A percentile compares a stretch with the other conserved stretches of the same genome.
Conservation (phyloP, 2,113 vertebrate species). For the Bucco capensis region DNA sequence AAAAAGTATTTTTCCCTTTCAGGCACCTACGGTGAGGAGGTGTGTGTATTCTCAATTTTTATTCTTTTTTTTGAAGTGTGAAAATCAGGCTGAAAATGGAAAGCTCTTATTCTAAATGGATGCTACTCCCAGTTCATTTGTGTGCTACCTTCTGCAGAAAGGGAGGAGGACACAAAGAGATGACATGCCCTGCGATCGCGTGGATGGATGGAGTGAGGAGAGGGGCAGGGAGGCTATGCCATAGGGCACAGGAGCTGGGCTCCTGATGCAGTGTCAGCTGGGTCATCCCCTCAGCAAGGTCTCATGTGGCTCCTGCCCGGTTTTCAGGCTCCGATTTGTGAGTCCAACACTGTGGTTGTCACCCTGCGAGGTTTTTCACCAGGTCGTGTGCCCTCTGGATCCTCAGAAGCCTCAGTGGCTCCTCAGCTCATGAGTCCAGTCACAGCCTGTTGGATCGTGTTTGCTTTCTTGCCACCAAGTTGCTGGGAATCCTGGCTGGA, state of each 20-base stretch:
- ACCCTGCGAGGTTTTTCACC: fast-evolving
- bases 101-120: neutral
- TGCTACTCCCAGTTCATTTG: neutral
- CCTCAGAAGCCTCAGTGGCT: fast-evolving
- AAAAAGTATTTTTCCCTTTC: slow-evolving; percentile 43
- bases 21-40: slow-evolving; percentile 29
- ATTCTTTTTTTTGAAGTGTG: neutral
- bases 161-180: neutral
- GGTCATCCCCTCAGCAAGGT: fast-evolving
- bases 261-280: neutral
- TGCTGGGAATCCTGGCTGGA: neutral
- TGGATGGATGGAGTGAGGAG: fast-evolving
- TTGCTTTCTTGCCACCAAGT: fast-evolving
- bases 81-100: slow-evolving; percentile 21
- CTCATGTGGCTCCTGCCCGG: neutral
- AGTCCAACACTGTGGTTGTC: neutral
- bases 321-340: fast-evolving
- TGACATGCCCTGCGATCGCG: fast-evolving
- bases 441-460: fast-evolving
- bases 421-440: neutral
- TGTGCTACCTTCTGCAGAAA: neutral
- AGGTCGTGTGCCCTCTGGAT: fast-evolving
- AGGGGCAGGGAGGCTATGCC: neutral
- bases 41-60: neutral
- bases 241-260: fast-evolving